Base-by-base conservation (phyloP, 2,888 invertebrate genomes). In the Proisotoma minuta region DNA sequence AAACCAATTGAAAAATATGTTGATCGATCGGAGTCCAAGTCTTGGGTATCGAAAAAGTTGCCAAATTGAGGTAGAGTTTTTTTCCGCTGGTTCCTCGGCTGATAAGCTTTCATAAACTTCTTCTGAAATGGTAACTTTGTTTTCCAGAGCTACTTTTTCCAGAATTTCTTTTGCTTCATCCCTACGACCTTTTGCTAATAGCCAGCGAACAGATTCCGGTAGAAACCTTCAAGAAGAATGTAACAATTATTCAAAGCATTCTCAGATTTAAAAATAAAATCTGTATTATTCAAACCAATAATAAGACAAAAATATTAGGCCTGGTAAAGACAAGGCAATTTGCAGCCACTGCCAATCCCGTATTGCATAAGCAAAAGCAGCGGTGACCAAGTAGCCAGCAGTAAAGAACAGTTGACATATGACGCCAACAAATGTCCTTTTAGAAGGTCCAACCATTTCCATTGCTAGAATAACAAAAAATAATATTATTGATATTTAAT, bases 1-100 rank as follows among this genome's bases (percentile, higher is more conserved):
- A 76, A 88, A 84, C 88, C 88, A 88, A 75, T 86, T 85, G 75
- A 86, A 87, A 77, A 87, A 87, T 67, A 88, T 82, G 57, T 87
- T 80, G 5, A 64, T 23, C 10, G 72, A 39, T 26, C 73, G 54
- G 1, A 71, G 39, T 0, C 53, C 23, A 50, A 88, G 78, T 75
- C 84, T 86, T 1, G 85, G 83, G 77, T 85, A 83, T 63, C 80
- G 80, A 68, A 87, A 82, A 15, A 76, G 53, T 18, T 75, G 71
- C 24, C 68, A 20, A 10, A 74, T 62, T 23, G 65, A 70, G 2
- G 62, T 65, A 1, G 65, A 59, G 15, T 53, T 48, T n/a, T 57
- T 56, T 3, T 40, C 24, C 2, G 53, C 28, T 8, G 62, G 48
- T 2, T 66, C 67, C 12, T 73, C 72, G 2, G 61, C 53, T 15